Conservation (phyloP, 1,140 invertebrate genomes). For the Drosophila ohnishii region DNA sequence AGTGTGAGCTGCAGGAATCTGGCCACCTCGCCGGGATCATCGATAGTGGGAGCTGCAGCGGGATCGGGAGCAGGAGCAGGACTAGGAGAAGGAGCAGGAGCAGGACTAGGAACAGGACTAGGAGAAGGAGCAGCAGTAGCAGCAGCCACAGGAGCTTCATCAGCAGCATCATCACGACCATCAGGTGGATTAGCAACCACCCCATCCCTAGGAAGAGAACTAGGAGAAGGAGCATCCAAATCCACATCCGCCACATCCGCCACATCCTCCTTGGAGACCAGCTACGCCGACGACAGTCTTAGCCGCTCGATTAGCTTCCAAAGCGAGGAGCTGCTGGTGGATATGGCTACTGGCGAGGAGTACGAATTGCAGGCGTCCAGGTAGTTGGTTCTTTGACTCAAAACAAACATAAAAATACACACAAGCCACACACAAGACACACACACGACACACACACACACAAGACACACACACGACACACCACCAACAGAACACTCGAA, state of each 20-base stretch:
- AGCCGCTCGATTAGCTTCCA: slow-evolving; percentile 51
- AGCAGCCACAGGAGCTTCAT: background rate
- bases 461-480: background rate
- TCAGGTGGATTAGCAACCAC: too few relatives aligned
- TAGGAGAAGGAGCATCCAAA: background rate
- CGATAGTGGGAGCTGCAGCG: background rate
- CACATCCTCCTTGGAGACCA: slow-evolving; percentile 9
- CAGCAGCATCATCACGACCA: background rate
- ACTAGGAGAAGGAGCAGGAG: background rate
- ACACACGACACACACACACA: background rate
- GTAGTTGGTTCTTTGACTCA: slow-evolving; percentile 44
- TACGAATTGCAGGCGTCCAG: slow-evolving; percentile 37
- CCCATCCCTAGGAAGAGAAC: background rate
- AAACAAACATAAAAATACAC: slow-evolving; percentile 3
- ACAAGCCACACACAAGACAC: background rate
- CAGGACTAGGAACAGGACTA: background rate
- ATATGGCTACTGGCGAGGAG: slow-evolving; percentile 53
- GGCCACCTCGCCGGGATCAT: background rate
- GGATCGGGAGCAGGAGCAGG: background rate
- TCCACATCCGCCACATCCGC: too few relatives aligned
- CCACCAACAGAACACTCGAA: background rate
- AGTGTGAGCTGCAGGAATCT: background rate
- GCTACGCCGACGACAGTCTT: slow-evolving; percentile 20
- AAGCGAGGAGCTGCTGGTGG: slow-evolving; percentile 62
- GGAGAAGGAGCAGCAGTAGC: background rate